Conservation (phyloP, 2,888 invertebrate genomes). For the Pilophorus perplexus region DNA sequence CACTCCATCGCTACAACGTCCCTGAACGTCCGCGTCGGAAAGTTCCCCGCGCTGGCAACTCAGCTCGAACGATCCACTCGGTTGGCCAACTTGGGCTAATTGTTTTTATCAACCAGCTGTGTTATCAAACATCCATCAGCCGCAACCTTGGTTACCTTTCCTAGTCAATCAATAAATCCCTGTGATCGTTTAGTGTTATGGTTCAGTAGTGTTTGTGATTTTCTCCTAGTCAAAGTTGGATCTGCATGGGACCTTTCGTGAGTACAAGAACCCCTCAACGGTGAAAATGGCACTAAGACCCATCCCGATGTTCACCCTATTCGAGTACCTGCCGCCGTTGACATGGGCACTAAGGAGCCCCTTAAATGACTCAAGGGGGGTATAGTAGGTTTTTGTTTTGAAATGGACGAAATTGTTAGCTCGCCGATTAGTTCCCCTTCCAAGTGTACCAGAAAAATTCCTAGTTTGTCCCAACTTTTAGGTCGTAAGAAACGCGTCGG, state of each 20-base stretch:
- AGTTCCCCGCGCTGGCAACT: too few species aligned
- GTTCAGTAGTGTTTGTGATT: not conserved
- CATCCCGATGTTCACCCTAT: not conserved
- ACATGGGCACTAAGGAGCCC: constrained; percentile 1
- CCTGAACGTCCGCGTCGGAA: too few species aligned
- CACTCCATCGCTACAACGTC: too few species aligned
- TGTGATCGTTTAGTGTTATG: not conserved
- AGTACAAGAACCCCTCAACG: not conserved
- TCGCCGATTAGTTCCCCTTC: constrained; percentile 26
- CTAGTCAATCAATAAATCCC: constrained; percentile 11
- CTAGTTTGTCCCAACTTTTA: constrained; percentile 52
- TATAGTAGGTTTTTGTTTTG: not conserved
- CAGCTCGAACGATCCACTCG: too few species aligned
- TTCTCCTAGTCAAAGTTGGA: not conserved
- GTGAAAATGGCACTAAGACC: constrained; percentile 7
- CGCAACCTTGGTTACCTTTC: constrained; percentile 5
- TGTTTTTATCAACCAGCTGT: constrained; percentile 8
- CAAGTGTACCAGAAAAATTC: constrained; percentile 50
- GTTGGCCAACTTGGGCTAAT: not conserved
- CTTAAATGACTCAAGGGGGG: not conserved
- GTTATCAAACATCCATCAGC: constrained; percentile 18
- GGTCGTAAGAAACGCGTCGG: constrained; percentile 54
- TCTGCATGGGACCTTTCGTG: not conserved
- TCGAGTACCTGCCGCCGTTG: constrained; percentile 8
- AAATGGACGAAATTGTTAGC: constrained; percentile 27